phyloP scores from a whole-genome alignment of 2,113 vertebrate genomes.

The Brachyhypopomus gauderio region DNA sequence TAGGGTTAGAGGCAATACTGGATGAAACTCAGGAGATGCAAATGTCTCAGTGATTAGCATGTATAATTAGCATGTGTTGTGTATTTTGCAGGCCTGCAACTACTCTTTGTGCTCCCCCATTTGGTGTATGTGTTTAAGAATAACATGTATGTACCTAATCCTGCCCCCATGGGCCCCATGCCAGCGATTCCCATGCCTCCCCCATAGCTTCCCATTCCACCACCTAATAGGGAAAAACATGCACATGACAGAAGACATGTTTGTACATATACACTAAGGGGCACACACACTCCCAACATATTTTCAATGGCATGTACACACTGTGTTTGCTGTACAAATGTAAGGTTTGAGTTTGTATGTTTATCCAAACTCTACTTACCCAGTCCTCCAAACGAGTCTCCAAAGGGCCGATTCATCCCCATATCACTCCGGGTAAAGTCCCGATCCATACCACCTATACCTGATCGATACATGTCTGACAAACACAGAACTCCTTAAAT shows the following conservation, averaged over 20 bases:
- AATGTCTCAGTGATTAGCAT: too few species aligned
- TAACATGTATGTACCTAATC: constrained; percentile 88
- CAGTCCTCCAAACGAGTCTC: constrained; percentile 93
- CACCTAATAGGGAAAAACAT: constrained; percentile 77
- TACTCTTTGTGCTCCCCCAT: not conserved
- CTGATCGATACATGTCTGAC: constrained; percentile 82
- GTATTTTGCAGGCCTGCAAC: not conserved
- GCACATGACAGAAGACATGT: not conserved
- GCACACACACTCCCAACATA: too few species aligned
- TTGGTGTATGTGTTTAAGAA: constrained; percentile 45
- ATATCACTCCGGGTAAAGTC: constrained; percentile 91
- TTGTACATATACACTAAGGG: not conserved
- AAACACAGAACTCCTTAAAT: not conserved
- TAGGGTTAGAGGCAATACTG: too few species aligned
- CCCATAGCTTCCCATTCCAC: constrained; percentile 88
- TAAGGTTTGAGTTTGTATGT: not conserved
- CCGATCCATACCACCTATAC: constrained; percentile 90
- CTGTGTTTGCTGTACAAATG: not conserved
- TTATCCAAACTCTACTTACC: constrained; percentile 67
- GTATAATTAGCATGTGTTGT: too few species aligned
- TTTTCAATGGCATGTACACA: too few species aligned
- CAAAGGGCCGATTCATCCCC: constrained; percentile 89
- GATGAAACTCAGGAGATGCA: too few species aligned
- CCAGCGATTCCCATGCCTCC: constrained; percentile 90
- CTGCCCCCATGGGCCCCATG: constrained; percentile 89